phyloP scores from a whole-genome alignment of 2,797 vertebrate species.

The Glossophaga mutica region DNA sequence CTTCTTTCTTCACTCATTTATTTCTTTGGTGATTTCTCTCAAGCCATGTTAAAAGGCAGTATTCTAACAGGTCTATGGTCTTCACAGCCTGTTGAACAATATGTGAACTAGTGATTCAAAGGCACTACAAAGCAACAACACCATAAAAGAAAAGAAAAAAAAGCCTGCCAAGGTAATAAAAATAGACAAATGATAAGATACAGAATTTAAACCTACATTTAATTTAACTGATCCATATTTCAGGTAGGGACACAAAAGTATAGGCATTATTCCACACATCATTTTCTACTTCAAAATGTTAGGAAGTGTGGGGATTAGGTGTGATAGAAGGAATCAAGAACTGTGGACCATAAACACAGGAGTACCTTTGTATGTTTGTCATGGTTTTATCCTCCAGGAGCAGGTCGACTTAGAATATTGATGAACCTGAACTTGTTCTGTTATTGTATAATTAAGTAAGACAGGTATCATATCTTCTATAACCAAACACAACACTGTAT shows the following conservation, averaged over 20 bases:
- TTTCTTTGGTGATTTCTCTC: background rate
- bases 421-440: background rate
- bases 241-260: background rate
- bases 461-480: background rate
- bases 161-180: background rate
- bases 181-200: background rate
- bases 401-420: background rate
- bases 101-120: background rate
- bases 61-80: background rate
- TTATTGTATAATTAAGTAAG: background rate
- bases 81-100: background rate
- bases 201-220: background rate
- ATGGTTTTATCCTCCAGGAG: background rate
- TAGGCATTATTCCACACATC: background rate
- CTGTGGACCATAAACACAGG: background rate
- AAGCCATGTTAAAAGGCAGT: background rate
- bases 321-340: background rate
- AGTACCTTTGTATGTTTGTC: background rate
- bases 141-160: background rate
- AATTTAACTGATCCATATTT: background rate
- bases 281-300: background rate
- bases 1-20: too few relatives aligned
- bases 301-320: background rate
- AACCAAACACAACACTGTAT: background rate
- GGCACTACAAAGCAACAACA: background rate